These are phyloP conservation scores for Toxostoma redivivum DNA, from an alignment of 2,113 vertebrate genomes.

Conservation along the genomic window DNA sequence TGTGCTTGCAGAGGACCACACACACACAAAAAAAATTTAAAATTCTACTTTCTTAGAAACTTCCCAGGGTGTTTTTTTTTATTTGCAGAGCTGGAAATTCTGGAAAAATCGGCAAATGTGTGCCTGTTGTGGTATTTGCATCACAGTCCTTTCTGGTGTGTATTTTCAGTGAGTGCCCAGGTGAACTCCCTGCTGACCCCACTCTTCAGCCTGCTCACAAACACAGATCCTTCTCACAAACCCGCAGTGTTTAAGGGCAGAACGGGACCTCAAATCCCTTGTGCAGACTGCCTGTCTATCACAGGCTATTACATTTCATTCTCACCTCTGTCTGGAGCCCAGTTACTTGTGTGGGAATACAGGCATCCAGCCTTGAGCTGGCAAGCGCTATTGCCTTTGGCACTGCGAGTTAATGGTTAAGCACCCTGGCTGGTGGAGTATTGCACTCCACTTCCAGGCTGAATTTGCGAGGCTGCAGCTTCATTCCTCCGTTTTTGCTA, in stretches of 20 bases:
- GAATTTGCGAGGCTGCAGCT: not conserved
- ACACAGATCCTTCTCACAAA: not conserved
- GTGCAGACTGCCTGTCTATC: not conserved
- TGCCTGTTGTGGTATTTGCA: not conserved
- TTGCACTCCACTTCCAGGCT: not conserved
- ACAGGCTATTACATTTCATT: not conserved
- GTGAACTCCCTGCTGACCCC: not conserved
- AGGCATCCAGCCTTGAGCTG: not conserved
- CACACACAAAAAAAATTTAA: not conserved
- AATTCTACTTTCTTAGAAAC: not conserved
- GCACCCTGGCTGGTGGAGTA: not conserved
- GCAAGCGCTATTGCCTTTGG: not conserved
- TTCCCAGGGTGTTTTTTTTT: not conserved
- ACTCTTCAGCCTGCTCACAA: not conserved
- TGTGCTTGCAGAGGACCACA: not conserved
- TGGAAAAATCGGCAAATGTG: not conserved
- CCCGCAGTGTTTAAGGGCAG: not conserved
- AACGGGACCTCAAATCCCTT: accelerated
- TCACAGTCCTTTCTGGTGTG: accelerated
- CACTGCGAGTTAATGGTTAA: not conserved
- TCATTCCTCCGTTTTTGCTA: not conserved
- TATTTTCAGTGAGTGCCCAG: not conserved
- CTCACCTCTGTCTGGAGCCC: not conserved
- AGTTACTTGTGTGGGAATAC: not conserved
- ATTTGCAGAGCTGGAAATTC: not conserved